Conservation (phyloP, 2,113 vertebrate genomes). For the Scomber scombrus region DNA sequence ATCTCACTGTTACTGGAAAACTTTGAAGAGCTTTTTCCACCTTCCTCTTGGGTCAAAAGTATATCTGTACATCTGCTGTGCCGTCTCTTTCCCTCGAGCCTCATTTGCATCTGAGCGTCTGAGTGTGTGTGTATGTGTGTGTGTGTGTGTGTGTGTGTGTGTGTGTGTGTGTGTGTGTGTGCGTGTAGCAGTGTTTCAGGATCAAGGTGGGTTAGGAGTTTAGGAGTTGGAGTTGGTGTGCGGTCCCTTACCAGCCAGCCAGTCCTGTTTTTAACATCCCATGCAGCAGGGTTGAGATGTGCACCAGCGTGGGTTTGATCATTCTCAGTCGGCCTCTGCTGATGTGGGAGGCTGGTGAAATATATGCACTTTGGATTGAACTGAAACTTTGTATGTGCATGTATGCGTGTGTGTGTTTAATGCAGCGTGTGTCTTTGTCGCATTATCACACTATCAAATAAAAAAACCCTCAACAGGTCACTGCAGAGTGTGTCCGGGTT, state of each 20-base stretch:
- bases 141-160: no score
- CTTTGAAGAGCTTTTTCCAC: no score
- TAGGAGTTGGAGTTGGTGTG: no score
- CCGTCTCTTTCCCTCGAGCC: not conserved
- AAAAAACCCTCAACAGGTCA: slow-evolving; percentile 17
- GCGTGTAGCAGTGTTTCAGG: not conserved
- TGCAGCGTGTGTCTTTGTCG: no score
- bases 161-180: no score
- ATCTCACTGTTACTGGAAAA: no score
- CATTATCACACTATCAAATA: slow-evolving; percentile 1
- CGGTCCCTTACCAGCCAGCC: not conserved
- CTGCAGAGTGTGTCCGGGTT: not conserved
- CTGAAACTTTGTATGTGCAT: not conserved
- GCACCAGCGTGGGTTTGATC: slow-evolving; percentile 24
- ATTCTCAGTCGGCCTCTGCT: not conserved
- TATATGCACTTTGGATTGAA: not conserved
- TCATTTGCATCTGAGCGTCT: no score
- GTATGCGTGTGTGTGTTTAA: not conserved
- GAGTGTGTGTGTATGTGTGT: no score
- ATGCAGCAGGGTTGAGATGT: not conserved
- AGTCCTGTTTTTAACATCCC: not conserved
- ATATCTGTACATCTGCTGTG: no score
- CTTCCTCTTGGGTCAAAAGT: no score
- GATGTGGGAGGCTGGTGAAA: slow-evolving; percentile 8
- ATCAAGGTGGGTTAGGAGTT: not conserved